These are phyloP conservation scores for Calliopum simillimum DNA, from an alignment of 2,888 invertebrate genomes.

Conservation along the genomic window DNA sequence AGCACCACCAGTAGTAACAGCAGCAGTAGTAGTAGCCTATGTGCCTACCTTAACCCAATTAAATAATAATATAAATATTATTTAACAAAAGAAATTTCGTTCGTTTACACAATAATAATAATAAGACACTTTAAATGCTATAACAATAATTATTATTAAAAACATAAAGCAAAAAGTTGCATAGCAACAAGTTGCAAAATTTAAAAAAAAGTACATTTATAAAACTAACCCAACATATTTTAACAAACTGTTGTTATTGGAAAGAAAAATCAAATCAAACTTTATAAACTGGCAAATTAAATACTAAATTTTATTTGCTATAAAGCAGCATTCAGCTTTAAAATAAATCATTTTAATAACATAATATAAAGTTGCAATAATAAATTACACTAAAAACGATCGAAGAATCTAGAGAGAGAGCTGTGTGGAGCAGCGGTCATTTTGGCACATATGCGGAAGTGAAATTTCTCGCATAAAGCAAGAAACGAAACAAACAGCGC, in stretches of 20 bases:
- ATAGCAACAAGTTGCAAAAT: too few species aligned
- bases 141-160: too few species aligned
- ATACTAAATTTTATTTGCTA: too few species aligned
- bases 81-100: slow-evolving; percentile 58
- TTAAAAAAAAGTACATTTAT: too few species aligned
- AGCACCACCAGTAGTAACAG: slow-evolving; percentile 29
- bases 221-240: too few species aligned
- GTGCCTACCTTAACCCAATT: slow-evolving; percentile 63
- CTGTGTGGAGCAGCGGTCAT: neutral
- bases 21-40: slow-evolving; percentile 36
- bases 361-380: slow-evolving; percentile 11
- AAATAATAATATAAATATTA: slow-evolving; percentile 55
- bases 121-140: too few species aligned
- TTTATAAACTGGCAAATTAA: too few species aligned
- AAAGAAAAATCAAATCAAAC: too few species aligned
- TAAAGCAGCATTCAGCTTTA: too few species aligned
- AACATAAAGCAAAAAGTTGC: too few species aligned
- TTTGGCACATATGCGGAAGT: slow-evolving; percentile 54
- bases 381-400: slow-evolving; percentile 1
- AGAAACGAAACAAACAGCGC: slow-evolving; percentile 37
- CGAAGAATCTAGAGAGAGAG: slow-evolving; percentile 17
- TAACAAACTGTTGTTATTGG: too few species aligned
- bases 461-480: slow-evolving; percentile 52
- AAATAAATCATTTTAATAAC: too few species aligned
- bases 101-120: neutral